Evolutionary conservation across 2,797 vertebrate species (phyloP).

Genomic region (Pachyuromys duprasi): DNA sequence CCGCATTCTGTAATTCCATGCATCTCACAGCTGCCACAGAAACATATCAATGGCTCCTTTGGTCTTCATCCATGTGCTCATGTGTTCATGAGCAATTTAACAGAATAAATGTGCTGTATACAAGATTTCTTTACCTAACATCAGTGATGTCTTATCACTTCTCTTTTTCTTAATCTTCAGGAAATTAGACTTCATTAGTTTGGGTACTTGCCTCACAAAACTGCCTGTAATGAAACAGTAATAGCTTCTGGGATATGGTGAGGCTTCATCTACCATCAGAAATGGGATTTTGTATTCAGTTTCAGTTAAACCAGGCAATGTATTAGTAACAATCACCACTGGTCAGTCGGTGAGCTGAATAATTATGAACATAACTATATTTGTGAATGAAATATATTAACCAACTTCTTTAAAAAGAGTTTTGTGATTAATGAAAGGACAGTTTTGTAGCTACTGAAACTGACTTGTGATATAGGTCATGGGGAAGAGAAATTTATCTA

Average conservation of each 20-base stretch:
- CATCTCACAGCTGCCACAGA: neutral
- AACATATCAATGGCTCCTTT: neutral
- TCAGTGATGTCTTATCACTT: conserved; percentile 60
- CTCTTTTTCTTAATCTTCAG: conserved; percentile 65
- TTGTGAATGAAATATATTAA: neutral
- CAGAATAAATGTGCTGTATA: conserved; percentile 72
- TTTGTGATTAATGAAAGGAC: neutral
- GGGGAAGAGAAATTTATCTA: neutral
- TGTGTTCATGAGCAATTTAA: conserved; percentile 63
- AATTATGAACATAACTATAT: neutral
- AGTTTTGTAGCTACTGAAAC: conserved; percentile 12
- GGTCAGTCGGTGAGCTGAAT: conserved; percentile 40
- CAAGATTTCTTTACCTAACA: conserved; percentile 70
- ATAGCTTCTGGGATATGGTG: conserved; percentile 56
- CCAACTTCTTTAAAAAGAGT: conserved; percentile 25
- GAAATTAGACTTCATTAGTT: conserved; percentile 80
- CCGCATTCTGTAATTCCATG: neutral
- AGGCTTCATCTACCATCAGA: conserved; percentile 37
- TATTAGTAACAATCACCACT: neutral
- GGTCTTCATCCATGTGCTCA: neutral
- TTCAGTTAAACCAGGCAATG: conserved; percentile 30
- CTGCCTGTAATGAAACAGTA: conserved; percentile 73
- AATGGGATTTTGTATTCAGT: conserved; percentile 52
- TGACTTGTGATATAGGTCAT: neutral
- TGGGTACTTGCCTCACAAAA: conserved; percentile 74